phyloP scores from a whole-genome alignment of 2,113 vertebrate genomes.

The Odontophorus gujanensis region DNA sequence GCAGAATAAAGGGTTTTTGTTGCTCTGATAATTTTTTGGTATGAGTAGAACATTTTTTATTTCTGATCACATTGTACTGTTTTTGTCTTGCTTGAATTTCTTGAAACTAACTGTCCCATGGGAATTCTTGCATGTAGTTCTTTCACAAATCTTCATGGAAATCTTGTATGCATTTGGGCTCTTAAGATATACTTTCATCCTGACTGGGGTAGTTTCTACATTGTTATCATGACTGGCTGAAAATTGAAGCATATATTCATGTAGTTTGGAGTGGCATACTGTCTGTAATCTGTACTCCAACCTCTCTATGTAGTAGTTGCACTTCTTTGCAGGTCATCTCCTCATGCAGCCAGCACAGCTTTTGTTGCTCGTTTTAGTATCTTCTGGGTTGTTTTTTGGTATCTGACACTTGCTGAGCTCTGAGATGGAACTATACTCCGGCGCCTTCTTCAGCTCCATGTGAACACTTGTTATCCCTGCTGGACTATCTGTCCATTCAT shows the following conservation, averaged over 20 bases:
- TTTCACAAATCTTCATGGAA: neutral
- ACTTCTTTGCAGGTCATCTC: neutral
- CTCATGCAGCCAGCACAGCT: neutral
- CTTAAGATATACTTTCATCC: neutral
- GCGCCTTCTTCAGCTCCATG: neutral
- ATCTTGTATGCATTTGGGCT: neutral
- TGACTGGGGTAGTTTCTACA: neutral
- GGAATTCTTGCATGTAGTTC: neutral
- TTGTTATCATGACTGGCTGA: neutral
- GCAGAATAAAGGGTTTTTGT: neutral
- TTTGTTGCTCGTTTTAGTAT: neutral
- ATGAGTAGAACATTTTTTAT: neutral
- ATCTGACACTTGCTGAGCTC: neutral
- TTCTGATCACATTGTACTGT: neutral
- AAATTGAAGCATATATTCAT: accelerated
- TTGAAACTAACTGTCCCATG: neutral
- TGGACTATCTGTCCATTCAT: neutral
- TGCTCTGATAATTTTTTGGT: neutral
- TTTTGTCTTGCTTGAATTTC: neutral
- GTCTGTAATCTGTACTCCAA: neutral
- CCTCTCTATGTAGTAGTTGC: neutral
- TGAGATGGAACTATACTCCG: neutral
- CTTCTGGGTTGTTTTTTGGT: neutral
- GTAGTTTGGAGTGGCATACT: neutral
- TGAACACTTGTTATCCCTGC: neutral